Base-by-base conservation (phyloP, 2,888 invertebrate species). In the Ophion obscuratus region DNA sequence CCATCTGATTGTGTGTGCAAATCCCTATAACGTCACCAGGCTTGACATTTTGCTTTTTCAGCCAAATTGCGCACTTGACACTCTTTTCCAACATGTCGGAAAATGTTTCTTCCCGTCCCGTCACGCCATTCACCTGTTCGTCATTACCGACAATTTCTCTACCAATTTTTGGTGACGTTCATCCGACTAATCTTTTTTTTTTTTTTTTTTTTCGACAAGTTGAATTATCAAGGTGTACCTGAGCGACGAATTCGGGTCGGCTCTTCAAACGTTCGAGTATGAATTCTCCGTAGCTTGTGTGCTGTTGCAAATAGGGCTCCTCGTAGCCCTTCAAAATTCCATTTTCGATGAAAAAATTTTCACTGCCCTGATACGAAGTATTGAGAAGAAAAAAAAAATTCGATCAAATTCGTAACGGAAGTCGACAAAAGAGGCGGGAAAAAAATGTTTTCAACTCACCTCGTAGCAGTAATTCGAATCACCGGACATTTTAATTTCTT, bases 21-120 rank as follows among this genome's bases (percentile, higher is more conserved):
- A 89, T 77, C 24, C 81, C 87, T 27, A 89, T 36, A 2, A 89
- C 64, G 77, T 89, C 88, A 11, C 87, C 87, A 6, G 83, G 75
- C 11, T 77, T 71, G 24, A 89, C 62, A 20, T 88, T 86, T 61
- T 87, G 86, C 79, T 87, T 83, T 73, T 70, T 85, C 70, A 89
- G 61, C 88, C 88, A 89, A 53, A 88, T 76, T 31, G 89, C 88
- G 53, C 89, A 89, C 73, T 86, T 87, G 2, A 87, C 73, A 66
- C 87, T 87, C 31, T 87, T 84, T 17, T 87, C 84, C 62, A 20
- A 10, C 83, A 89, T 89, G 31, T 73, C 27, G 3, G 70, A 57
- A 27, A 85, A 88, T 10, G 86, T 88, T 73, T 88, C 86, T 67
- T 88, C 80, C 36, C 67, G 64, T 24, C 84, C 88, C 10, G 87